phyloP scores from a whole-genome alignment of 2,113 vertebrate species.

The Opisthocomus hoazin region DNA sequence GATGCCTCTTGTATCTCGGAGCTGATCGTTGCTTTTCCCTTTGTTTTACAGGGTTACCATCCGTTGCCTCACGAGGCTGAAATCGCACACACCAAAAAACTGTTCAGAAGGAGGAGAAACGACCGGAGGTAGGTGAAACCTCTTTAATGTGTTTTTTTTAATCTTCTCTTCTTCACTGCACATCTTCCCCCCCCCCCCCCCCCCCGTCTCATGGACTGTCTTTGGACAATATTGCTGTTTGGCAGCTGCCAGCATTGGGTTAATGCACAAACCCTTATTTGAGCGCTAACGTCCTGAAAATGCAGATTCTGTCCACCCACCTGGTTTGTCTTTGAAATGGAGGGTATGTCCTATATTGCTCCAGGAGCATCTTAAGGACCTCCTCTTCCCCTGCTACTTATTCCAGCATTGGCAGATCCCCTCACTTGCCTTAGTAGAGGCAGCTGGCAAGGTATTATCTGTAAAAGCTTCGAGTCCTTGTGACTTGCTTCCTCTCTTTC shows the following conservation, averaged over 20 bases:
- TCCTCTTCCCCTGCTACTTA: neutral
- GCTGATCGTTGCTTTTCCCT: neutral
- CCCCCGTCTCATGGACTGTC: neutral
- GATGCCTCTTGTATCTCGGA: neutral
- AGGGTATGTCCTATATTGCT: neutral
- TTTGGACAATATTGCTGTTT: neutral
- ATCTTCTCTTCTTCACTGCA: neutral
- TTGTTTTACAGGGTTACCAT: conserved; percentile 82
- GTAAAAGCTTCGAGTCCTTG: neutral
- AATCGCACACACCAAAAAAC: conserved; percentile 95
- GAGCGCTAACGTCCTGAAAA: neutral
- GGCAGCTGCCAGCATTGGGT: neutral
- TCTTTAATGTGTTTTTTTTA: neutral
- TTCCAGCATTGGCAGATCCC: neutral
- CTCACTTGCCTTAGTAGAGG: neutral
- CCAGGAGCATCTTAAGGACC: neutral
- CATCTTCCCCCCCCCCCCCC: too few relatives aligned
- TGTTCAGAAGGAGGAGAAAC: conserved; percentile 89
- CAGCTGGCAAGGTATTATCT: neutral
- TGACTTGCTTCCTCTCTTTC: neutral
- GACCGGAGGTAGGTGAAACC: conserved; percentile 83
- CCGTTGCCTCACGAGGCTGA: conserved; percentile 89
- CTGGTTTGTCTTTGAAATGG: neutral
- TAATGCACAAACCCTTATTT: neutral
- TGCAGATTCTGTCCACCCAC: neutral